phyloP scores from a whole-genome alignment of 2,797 vertebrate species.

The Tragopan temminckii region DNA sequence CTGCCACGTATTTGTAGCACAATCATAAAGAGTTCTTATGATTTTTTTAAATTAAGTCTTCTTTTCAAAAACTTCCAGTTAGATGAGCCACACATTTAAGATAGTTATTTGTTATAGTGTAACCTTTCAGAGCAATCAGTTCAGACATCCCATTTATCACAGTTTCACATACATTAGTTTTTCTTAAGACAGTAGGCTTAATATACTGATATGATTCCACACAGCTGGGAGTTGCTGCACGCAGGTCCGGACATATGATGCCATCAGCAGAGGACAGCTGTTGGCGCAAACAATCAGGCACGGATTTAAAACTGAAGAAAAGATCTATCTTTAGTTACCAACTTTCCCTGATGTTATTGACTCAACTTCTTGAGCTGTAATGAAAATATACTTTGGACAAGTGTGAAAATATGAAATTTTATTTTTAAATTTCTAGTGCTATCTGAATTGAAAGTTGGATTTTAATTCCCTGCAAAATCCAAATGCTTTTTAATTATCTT shows the following conservation, averaged over 20 bases:
- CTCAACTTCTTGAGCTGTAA: not conserved
- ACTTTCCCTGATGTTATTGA: not conserved
- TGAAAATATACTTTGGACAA: not conserved
- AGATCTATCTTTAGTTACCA: not conserved
- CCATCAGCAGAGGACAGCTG: not conserved
- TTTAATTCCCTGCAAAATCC: not conserved
- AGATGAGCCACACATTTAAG: not conserved
- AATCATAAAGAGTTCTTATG: not conserved
- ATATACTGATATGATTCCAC: not conserved
- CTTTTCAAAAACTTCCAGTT: not conserved
- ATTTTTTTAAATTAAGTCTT: rapidly evolving
- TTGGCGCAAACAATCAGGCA: not conserved
- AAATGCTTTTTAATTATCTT: not conserved
- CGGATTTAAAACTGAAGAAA: not conserved
- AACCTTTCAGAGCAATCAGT: not conserved
- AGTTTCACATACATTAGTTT: not conserved
- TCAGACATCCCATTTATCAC: not conserved
- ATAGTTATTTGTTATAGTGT: not conserved
- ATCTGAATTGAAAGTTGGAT: not conserved
- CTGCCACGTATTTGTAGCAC: not conserved
- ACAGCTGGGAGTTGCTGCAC: not conserved
- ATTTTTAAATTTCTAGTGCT: not conserved
- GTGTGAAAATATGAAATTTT: not conserved
- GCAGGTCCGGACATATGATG: rapidly evolving
- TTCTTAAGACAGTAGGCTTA: not conserved